Conservation (phyloP, 1,140 invertebrate genomes). For the Brachionus paranguensis region DNA sequence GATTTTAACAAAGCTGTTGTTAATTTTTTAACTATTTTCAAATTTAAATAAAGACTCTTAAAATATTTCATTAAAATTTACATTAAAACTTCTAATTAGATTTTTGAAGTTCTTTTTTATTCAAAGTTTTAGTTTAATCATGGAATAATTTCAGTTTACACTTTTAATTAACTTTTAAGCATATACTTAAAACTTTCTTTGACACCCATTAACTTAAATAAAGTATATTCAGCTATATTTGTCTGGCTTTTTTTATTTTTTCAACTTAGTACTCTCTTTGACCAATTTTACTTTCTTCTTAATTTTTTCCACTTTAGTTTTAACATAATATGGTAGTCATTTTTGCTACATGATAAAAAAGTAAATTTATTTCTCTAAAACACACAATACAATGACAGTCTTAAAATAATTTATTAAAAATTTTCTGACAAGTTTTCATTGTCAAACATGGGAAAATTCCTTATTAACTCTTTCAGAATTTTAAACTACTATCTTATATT, state of each 20-base stretch:
- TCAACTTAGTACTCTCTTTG: background rate
- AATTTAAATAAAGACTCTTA: background rate
- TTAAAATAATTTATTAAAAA: background rate
- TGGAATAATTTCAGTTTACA: background rate
- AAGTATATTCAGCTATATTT: background rate
- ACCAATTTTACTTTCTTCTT: background rate
- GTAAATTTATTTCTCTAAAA: background rate
- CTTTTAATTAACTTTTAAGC: background rate
- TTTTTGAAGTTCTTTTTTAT: background rate
- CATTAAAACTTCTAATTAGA: background rate
- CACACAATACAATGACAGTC: too few relatives aligned
- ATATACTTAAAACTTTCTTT: background rate
- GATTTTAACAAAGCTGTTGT: background rate
- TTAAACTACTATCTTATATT: background rate
- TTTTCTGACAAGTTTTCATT: too few relatives aligned
- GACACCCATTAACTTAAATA: background rate
- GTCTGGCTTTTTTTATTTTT: background rate
- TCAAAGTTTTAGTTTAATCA: background rate
- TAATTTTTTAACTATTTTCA: background rate
- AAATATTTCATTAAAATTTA: background rate
- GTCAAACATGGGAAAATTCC: too few relatives aligned
- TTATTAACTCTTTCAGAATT: too few relatives aligned
- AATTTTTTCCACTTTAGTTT: too few relatives aligned
- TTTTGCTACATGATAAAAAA: background rate
- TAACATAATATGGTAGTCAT: too few relatives aligned